Evolutionary conservation across 92 coral and sea anemone species (phyloP).

Genomic region (Porites rus): DNA sequence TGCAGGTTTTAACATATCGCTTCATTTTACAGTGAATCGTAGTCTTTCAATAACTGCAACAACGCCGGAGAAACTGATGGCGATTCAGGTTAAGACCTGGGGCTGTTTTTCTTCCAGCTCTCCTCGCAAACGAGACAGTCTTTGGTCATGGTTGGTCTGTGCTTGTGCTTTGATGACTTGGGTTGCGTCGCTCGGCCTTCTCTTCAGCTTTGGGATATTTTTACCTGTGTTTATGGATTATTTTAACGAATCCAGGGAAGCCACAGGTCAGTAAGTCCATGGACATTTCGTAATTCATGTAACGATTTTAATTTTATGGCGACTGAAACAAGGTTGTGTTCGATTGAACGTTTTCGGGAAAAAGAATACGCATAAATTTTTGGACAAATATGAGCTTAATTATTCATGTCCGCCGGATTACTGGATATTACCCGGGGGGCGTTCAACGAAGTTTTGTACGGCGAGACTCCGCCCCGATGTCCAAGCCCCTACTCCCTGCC

Average conservation of each 20-base stretch:
- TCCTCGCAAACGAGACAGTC: constrained; percentile 17
- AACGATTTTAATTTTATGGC: no score
- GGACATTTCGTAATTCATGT: background rate
- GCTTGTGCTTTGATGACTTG: constrained; percentile 18
- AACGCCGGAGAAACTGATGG: background rate
- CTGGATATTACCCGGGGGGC: no score
- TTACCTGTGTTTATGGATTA: constrained; percentile 41
- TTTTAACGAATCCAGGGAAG: constrained; percentile 26
- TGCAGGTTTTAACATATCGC: no score
- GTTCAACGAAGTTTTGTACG: no score
- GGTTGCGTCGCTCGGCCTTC: constrained; percentile 20
- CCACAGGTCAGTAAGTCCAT: constrained; percentile 10
- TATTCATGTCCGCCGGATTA: no score
- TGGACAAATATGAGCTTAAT: no score
- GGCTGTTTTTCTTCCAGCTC: background rate
- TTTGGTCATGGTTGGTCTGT: constrained; percentile 39
- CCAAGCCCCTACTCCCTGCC: no score
- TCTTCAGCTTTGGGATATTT: constrained; percentile 35
- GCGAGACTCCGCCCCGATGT: no score
- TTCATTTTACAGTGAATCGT: no score
- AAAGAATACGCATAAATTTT: no score
- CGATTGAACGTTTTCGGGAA: no score
- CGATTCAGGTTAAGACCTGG: background rate
- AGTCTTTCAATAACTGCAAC: background rate
- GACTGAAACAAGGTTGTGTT: no score